phyloP scores from a whole-genome alignment of 2,888 invertebrate species.

The Chelonus formosanus region DNA sequence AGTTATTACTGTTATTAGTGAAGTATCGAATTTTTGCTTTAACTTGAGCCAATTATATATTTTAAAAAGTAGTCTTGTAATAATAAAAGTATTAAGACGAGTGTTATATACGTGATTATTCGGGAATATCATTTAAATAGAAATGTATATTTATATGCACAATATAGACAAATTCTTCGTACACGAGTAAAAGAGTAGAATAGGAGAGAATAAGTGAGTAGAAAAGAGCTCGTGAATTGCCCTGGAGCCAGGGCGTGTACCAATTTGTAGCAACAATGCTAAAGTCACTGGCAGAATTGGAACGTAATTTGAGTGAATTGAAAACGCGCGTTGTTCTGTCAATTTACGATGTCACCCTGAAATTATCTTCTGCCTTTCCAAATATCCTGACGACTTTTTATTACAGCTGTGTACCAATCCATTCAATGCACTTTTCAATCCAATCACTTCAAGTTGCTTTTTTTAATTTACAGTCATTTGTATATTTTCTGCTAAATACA shows the following conservation, averaged over 20 bases:
- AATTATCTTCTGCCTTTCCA: slow-evolving; percentile 58
- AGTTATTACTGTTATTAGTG: slow-evolving; percentile 30
- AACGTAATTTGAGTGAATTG: slow-evolving; percentile 64
- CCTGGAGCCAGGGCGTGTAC: slow-evolving; percentile 61
- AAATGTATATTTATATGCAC: slow-evolving; percentile 39
- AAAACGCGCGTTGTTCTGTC: slow-evolving; percentile 61
- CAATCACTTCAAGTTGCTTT: background rate
- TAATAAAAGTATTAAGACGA: slow-evolving; percentile 11
- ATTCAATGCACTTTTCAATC: background rate
- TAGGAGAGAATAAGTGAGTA: slow-evolving; percentile 35
- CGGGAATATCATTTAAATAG: slow-evolving; percentile 44
- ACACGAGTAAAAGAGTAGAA: slow-evolving; percentile 33
- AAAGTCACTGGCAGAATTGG: slow-evolving; percentile 64
- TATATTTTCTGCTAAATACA: background rate
- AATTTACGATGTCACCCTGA: slow-evolving; percentile 59
- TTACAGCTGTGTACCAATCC: slow-evolving; percentile 24
- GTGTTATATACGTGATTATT: slow-evolving; percentile 46
- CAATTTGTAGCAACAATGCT: slow-evolving; percentile 65
- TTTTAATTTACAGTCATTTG: background rate
- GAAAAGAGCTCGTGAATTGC: slow-evolving; percentile 30
- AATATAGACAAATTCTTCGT: slow-evolving; percentile 8
- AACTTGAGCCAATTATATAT: slow-evolving; percentile 11
- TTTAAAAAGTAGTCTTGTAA: slow-evolving; percentile 1
- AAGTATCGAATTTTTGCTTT: slow-evolving; percentile 6
- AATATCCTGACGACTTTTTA: slow-evolving; percentile 48